phyloP scores from a whole-genome alignment of 2,888 invertebrate genomes.

The Conops quadrifasciatus region DNA sequence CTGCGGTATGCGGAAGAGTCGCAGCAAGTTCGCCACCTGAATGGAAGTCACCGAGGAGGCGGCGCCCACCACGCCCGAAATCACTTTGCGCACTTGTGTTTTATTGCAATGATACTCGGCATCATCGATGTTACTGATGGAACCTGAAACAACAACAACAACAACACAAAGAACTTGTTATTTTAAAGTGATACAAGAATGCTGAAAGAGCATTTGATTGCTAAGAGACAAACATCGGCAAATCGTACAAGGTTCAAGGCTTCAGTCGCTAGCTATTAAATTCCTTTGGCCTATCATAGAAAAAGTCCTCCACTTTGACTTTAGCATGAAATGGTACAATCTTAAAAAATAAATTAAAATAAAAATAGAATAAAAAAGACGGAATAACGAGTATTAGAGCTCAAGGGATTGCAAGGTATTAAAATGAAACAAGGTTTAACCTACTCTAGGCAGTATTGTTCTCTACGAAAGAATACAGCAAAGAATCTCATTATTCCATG shows the following conservation, averaged over 20 bases:
- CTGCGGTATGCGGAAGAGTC: conserved; percentile 91
- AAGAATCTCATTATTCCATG: too few relatives aligned
- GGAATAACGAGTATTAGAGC: neutral
- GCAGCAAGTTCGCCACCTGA: conserved; percentile 90
- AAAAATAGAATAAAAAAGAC: neutral
- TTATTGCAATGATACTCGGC: conserved; percentile 87
- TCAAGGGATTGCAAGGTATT: neutral
- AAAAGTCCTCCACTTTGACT: too few relatives aligned
- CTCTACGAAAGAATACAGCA: too few relatives aligned
- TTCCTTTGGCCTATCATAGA: neutral
- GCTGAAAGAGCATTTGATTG: too few relatives aligned
- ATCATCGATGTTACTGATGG: conserved; percentile 93
- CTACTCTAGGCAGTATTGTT: too few relatives aligned
- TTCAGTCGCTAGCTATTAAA: neutral
- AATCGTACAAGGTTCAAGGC: too few relatives aligned
- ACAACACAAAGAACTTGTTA: neutral
- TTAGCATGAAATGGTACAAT: neutral
- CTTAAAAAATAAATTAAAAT: conserved; percentile 1
- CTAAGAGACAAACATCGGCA: too few relatives aligned
- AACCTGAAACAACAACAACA: conserved; percentile 71
- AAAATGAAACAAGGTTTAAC: too few relatives aligned
- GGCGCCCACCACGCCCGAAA: conserved; percentile 87
- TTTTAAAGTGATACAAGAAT: neutral
- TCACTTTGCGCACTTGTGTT: conserved; percentile 83
- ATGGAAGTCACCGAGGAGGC: conserved; percentile 95